phyloP scores from a whole-genome alignment of 2,888 invertebrate species.

The Stenodema calcarata region DNA sequence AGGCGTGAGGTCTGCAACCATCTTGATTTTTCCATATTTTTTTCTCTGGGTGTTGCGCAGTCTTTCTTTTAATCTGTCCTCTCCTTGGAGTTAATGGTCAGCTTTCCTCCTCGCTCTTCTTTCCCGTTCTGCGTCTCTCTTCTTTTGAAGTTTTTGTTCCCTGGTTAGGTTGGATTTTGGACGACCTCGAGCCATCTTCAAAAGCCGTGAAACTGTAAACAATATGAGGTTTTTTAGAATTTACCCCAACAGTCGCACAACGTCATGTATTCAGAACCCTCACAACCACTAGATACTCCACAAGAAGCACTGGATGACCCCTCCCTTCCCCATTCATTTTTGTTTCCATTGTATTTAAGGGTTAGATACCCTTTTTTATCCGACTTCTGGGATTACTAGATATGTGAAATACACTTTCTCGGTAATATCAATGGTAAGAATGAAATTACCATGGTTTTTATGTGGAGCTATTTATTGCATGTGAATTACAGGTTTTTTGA shows the following conservation, averaged over 20 bases:
- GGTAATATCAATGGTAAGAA: no score
- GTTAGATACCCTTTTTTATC: no score
- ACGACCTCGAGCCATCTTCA: slow-evolving; percentile 7
- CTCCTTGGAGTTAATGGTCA: slow-evolving; percentile 3
- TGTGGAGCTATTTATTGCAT: no score
- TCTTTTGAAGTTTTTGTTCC: slow-evolving; percentile 23
- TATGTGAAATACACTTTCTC: no score
- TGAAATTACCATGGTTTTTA: no score
- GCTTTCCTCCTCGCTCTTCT: slow-evolving; percentile 13
- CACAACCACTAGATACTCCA: neutral
- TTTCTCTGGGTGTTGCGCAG: slow-evolving; percentile 10
- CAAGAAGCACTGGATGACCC: no score
- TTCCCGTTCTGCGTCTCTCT: slow-evolving; percentile 5
- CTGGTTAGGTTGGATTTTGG: slow-evolving; percentile 6
- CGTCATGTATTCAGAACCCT: neutral
- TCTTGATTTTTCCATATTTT: slow-evolving; percentile 10
- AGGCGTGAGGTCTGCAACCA: neutral
- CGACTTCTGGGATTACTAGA: no score
- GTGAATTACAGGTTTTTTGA: no score
- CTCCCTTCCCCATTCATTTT: no score
- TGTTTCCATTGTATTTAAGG: no score
- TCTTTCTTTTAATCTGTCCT: slow-evolving; percentile 11
- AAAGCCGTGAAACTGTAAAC: slow-evolving; percentile 8
- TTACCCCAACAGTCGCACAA: neutral
- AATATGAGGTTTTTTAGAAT: slow-evolving; percentile 4